phyloP scores from a whole-genome alignment of 2,888 invertebrate genomes.

The Lepidonotus clava region DNA sequence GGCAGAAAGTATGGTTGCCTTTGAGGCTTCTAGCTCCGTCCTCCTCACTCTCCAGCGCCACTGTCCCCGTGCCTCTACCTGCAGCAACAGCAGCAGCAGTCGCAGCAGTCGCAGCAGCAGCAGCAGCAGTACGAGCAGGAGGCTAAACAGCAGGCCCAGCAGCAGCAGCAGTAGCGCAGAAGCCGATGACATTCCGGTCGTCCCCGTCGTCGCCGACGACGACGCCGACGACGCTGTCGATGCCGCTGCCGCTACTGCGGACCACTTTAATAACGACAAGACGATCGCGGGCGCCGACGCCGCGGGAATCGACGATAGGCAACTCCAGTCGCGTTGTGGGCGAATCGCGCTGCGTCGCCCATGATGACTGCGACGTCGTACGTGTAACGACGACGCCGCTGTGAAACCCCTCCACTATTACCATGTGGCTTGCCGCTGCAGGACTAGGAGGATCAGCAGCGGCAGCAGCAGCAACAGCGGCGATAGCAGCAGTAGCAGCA shows the following conservation, averaged over 20 bases:
- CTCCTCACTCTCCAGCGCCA: not conserved
- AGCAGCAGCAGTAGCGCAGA: not conserved
- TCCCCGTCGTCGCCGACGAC: not conserved
- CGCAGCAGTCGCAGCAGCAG: not conserved
- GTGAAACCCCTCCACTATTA: not conserved
- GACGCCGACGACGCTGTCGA: not conserved
- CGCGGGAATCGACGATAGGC: no score
- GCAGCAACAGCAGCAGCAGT: not conserved
- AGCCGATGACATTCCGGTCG: not conserved
- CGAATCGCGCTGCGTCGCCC: no score
- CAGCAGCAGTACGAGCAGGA: not conserved
- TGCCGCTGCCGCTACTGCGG: conserved; percentile 10
- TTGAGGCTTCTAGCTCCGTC: not conserved
- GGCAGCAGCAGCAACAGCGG: no score
- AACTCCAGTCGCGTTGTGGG: no score
- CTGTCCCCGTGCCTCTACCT: not conserved
- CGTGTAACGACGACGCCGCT: not conserved
- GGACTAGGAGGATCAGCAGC: not conserved
- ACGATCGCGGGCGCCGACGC: no score
- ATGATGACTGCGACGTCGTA: not conserved
- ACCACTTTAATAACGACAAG: no score
- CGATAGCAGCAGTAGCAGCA: not conserved
- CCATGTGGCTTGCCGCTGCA: conserved; percentile 15
- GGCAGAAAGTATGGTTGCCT: not conserved
- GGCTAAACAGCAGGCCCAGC: not conserved